Evolutionary conservation across 2,113 vertebrate genomes (phyloP).

Genomic region (Pedionomus torquatus): DNA sequence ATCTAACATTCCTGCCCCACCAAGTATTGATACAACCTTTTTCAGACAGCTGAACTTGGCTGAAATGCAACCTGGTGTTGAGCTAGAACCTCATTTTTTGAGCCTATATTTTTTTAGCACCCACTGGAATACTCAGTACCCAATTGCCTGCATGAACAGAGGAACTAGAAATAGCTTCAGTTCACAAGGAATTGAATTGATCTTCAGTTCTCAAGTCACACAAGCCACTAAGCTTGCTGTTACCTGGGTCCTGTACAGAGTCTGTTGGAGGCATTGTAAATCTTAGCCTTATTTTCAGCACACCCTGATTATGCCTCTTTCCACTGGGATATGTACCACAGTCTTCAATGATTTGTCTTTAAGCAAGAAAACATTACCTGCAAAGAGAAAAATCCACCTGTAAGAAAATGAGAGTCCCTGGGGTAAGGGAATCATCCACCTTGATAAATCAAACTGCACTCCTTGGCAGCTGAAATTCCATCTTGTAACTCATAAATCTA

Average conservation of each 20-base stretch:
- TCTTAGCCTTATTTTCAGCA: background rate
- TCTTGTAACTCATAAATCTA: background rate
- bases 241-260: background rate
- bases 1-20: background rate
- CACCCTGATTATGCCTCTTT: background rate
- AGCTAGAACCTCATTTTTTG: background rate
- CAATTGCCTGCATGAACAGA: background rate
- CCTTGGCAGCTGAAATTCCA: background rate
- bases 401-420: background rate
- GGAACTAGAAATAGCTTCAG: background rate
- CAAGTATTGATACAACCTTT: accelerated
- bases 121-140: background rate
- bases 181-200: background rate
- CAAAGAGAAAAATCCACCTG: background rate
- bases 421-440: background rate
- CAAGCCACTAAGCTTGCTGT: background rate
- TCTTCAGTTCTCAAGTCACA: background rate
- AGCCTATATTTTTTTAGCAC: background rate
- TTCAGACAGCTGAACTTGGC: background rate
- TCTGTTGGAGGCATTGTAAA: background rate
- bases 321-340: background rate
- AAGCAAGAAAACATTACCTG: background rate
- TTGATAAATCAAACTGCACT: background rate
- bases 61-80: background rate
- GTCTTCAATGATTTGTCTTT: background rate